These are phyloP conservation scores for Eriosoma lanigerum DNA, from an alignment of 1,140 invertebrate genomes.

Conservation along the genomic window DNA sequence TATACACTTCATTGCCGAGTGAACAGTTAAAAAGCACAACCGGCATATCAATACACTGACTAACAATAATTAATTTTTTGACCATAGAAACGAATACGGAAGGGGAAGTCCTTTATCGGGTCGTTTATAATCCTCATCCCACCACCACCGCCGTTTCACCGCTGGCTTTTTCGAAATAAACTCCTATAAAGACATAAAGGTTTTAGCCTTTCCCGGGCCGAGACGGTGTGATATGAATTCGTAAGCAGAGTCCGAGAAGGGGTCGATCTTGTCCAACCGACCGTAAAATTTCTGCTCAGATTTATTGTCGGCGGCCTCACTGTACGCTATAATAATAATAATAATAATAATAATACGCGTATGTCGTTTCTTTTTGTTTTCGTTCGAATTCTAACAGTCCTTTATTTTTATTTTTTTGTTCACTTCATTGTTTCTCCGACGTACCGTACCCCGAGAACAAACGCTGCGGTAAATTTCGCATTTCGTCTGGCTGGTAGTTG, in stretches of 20 bases:
- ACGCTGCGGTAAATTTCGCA: neutral
- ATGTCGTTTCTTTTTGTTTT: slow-evolving; percentile 25
- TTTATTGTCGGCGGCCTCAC: slow-evolving; percentile 35
- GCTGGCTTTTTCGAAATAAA: slow-evolving; percentile 27
- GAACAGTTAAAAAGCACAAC: slow-evolving; percentile 26
- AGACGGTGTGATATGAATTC: slow-evolving; percentile 47
- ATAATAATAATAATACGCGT: too few species aligned
- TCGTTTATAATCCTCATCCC: slow-evolving; percentile 30
- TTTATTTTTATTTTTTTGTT: slow-evolving; percentile 27
- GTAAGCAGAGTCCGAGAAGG: slow-evolving; percentile 24
- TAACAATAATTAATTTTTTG: slow-evolving; percentile 50
- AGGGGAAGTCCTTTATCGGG: slow-evolving; percentile 30
- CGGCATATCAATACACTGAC: slow-evolving; percentile 33
- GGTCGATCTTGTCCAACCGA: slow-evolving; percentile 40
- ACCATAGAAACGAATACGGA: neutral
- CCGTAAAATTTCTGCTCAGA: slow-evolving; percentile 43
- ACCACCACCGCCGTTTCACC: neutral
- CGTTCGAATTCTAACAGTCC: neutral
- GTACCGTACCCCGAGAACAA: neutral
- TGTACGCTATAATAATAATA: too few species aligned
- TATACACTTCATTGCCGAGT: too few species aligned
- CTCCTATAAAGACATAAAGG: slow-evolving; percentile 51
- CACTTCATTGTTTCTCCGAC: slow-evolving; percentile 25
- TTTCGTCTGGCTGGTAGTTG: neutral
- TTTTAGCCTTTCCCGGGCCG: slow-evolving; percentile 43